These are phyloP conservation scores for Acleris sparsana DNA, from an alignment of 2,888 invertebrate genomes.

Conservation along the genomic window DNA sequence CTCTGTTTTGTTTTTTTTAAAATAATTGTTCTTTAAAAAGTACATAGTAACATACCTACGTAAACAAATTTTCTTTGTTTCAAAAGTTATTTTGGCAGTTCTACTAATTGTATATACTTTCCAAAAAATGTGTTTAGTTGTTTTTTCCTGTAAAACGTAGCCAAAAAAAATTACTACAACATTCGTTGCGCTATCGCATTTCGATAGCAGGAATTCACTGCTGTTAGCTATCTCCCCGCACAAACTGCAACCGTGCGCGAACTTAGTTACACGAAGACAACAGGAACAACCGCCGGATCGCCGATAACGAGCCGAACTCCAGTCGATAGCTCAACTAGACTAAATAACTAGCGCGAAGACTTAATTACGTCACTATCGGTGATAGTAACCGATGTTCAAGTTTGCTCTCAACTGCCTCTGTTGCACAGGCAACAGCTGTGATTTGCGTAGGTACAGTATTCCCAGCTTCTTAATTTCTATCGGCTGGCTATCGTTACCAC, in stretches of 20 bases:
- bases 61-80: too few species aligned
- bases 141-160: background rate
- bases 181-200: conserved; percentile 16
- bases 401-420: background rate
- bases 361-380: conserved; percentile 25
- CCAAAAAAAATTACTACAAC: background rate
- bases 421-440: background rate
- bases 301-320: conserved; percentile 28
- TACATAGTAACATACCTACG: too few species aligned
- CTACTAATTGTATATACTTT: too few species aligned
- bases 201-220: conserved; percentile 16
- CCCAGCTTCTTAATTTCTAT: too few species aligned
- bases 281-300: conserved; percentile 26
- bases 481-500: too few species aligned
- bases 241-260: conserved; percentile 16
- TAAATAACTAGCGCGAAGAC: conserved; percentile 25
- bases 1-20: too few species aligned
- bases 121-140: background rate
- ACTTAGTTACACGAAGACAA: conserved; percentile 23
- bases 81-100: too few species aligned
- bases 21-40: too few species aligned
- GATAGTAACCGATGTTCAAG: conserved; percentile 18
- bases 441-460: background rate
- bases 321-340: conserved; percentile 16
- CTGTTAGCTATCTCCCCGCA: conserved; percentile 18